phyloP scores from a whole-genome alignment of 1,140 invertebrate genomes.

The Pogonognathellus flavescens region DNA sequence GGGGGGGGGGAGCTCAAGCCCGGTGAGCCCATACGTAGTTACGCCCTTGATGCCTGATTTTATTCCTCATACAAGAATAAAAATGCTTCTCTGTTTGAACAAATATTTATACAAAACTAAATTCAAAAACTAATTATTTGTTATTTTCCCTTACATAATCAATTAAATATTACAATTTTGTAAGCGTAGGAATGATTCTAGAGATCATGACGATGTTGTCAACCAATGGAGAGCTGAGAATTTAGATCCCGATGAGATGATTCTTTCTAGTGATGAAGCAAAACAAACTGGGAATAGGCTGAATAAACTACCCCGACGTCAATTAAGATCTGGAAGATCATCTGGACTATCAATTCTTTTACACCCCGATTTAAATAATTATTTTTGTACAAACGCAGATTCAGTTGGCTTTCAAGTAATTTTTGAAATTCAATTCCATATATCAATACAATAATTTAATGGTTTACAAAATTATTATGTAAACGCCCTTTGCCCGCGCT shows the following conservation, averaged over 20 bases:
- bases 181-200: neutral
- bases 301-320: neutral
- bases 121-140: too few species aligned
- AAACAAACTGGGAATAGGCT: neutral
- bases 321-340: slow-evolving; percentile 30
- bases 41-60: too few species aligned
- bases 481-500: neutral
- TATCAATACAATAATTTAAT: too few species aligned
- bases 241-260: neutral
- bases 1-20: too few species aligned
- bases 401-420: slow-evolving; percentile 83
- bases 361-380: slow-evolving; percentile 75
- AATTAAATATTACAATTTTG: too few species aligned
- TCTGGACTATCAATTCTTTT: slow-evolving; percentile 57
- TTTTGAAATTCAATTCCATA: too few species aligned
- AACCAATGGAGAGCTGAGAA: neutral
- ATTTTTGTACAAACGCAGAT: slow-evolving; percentile 83
- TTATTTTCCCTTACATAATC: too few species aligned
- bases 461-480: too few species aligned
- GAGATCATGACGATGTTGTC: neutral
- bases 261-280: neutral
- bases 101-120: too few species aligned
- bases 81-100: too few species aligned
- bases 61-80: too few species aligned
- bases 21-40: too few species aligned